Evolutionary conservation across 2,888 invertebrate species (phyloP).

Genomic region (Drosophila putrida): DNA sequence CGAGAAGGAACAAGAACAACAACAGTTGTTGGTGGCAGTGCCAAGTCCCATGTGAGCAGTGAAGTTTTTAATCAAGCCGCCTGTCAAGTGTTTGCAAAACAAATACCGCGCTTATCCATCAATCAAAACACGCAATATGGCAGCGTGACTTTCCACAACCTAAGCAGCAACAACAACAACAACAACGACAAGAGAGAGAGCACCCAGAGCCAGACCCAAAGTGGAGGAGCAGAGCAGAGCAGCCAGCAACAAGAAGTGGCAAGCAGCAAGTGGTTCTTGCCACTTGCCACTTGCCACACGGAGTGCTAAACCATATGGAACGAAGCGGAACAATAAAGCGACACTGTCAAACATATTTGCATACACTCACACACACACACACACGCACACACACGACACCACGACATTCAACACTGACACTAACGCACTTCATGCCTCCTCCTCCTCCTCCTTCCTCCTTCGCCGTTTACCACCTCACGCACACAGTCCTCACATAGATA

Average conservation of each 20-base stretch:
- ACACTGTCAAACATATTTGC: constrained; percentile 78
- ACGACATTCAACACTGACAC: too few species aligned
- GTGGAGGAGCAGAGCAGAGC: neutral
- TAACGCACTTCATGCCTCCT: too few species aligned
- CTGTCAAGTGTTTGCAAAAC: constrained; percentile 83
- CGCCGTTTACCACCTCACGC: neutral
- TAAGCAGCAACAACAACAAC: constrained; percentile 16
- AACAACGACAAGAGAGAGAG: constrained; percentile 1
- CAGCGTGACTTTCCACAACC: constrained; percentile 59
- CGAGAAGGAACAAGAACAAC: neutral
- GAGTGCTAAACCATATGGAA: constrained; percentile 72
- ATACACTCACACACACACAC: constrained; percentile 35
- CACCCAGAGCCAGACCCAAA: constrained; percentile 7
- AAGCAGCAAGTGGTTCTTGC: constrained; percentile 70
- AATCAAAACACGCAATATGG: constrained; percentile 71
- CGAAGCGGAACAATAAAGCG: constrained; percentile 78
- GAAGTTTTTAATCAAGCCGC: constrained; percentile 85
- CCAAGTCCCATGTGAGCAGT: constrained; percentile 83
- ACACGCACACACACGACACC: too few species aligned
- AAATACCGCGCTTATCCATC: constrained; percentile 80
- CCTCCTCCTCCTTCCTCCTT: neutral
- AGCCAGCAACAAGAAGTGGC: constrained; percentile 4
- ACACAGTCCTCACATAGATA: neutral
- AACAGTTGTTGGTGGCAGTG: constrained; percentile 17
- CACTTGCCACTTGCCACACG: constrained; percentile 39